Evolutionary conservation across 2,888 invertebrate genomes (phyloP), one percentile per base, ranked within the genome.

Genomic region (Drosophila anceps): DNA sequence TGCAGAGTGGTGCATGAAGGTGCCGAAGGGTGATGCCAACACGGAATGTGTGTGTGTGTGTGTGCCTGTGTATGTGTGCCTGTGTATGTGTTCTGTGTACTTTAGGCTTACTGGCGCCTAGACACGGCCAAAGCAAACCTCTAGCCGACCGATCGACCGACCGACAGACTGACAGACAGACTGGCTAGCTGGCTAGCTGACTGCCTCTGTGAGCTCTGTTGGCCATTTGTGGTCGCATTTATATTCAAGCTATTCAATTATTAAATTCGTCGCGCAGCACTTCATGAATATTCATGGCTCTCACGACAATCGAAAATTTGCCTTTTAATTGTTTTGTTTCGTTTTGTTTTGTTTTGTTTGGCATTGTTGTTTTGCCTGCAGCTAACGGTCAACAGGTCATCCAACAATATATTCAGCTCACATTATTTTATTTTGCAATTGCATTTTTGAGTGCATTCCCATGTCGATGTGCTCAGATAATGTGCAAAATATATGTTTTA

Each of bases 211-310:
- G 69, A 51, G 60, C 71, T 69, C 53, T 53, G 58, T 59, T 50
- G 58, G 54, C 69, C 70, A 77, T 74, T 77, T 77, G 70, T 55
- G 78, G 76, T 50, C 69, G 53, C 76, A 81, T 83, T 83, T 86
- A 74, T 85, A 85, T 81, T 79, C 83, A 76, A 74, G 76, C 84
- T 84, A 76, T 80, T 86, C 71, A 86, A 88, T 84, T 82, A 86
- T 86, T 86, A 73, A 86, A 77, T 69, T 76, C 76, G 62, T 44
- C 70, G 83, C 71, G 69, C 66, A 63, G 64, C 54, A 59, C 57
- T 76, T 81, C 76, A 82, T 86, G 82, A 86, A 86, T 86, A 86
- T 88, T 88, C 89, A 86, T 86, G 74, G 75, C 53, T 43, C 62
- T 76, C 63, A 73, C 78, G 87, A 86, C 87, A 80, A 80, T 88